Evolutionary conservation across 2,113 vertebrate genomes (phyloP).

Genomic region (Sinocyclocheilus maitianheensis): DNA sequence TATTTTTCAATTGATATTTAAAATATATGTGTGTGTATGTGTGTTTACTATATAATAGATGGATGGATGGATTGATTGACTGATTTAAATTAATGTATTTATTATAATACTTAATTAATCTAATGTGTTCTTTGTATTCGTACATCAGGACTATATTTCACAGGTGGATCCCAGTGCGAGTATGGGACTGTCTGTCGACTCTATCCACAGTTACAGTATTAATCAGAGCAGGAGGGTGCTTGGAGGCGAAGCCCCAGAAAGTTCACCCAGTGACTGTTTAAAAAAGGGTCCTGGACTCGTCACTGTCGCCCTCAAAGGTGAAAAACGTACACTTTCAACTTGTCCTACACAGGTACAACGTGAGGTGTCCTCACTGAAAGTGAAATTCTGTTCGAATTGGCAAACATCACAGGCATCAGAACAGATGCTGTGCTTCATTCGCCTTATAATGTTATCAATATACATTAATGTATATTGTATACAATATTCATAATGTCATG

Average conservation of each 20-base stretch:
- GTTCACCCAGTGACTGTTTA: slow-evolving; percentile 78
- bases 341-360: neutral
- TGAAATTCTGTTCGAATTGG: too few species aligned
- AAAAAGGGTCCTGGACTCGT: slow-evolving; percentile 73
- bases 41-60: too few species aligned
- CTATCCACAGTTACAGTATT: slow-evolving; percentile 86
- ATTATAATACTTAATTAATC: neutral
- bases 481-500: too few species aligned
- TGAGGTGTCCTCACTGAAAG: neutral
- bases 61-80: too few species aligned
- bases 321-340: neutral
- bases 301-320: slow-evolving; percentile 87
- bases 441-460: neutral
- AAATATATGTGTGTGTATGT: too few species aligned
- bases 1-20: neutral
- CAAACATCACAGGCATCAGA: neutral
- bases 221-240: slow-evolving; percentile 83
- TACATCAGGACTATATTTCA: slow-evolving; percentile 84
- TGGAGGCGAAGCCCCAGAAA: slow-evolving; percentile 80
- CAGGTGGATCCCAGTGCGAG: slow-evolving; percentile 91
- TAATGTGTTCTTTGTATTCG: slow-evolving; percentile 1
- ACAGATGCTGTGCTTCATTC: neutral
- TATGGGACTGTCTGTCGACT: slow-evolving; percentile 87
- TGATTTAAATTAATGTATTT: neutral
- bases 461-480: too few species aligned